Base-by-base conservation (phyloP, 2,888 invertebrate genomes). In the Meiosimyza decipiens region DNA sequence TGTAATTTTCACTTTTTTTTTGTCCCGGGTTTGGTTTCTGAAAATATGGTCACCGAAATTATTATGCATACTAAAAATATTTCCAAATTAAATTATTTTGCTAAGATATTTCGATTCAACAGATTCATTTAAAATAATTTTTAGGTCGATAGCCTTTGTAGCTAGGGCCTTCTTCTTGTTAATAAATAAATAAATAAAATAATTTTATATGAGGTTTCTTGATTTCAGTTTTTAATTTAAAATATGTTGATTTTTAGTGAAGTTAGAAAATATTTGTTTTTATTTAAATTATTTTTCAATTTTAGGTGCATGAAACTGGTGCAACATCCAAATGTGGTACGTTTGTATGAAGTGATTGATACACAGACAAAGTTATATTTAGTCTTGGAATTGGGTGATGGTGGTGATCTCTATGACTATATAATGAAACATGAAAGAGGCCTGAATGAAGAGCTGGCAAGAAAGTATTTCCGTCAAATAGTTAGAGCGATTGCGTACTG, bases 291-390 rank as follows among this genome's bases (percentile, higher is more conserved):
- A 9, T 40, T 3, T n/a, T 49, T 52, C 28, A 13, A 52, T 74
- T 74, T 55, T 69, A 91, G 97, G 77, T 99, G 98, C 87, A 99
- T 99, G 98, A 99, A 99, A 88, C 89, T 99, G 81, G 99, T 99
- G 63, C 99, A 99, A 87, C 99, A 99, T 89, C 98, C 99, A 50
- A 97, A 99, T 89, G 98, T 99, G 55, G 99, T 99, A 63, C 91
- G 98, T 72, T 90, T 99, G 66, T 99, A 99, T 89, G 98, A 99
- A 90, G 99, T 99, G 77, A 99, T 99, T 85, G 99, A 99, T 89
- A 99, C 99, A 52, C 96, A 97, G 87, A 98, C 98, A 77, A 99
- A 99, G 89, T 90, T 98, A 83, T 97, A 97, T 89, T 91, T 97
- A 87, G 98, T 99, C 85, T 89, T 99, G 85, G 99, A 99, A 89